Base-by-base conservation (phyloP, 1,140 invertebrate genomes). In the Daktulosphaira vitifoliae region DNA sequence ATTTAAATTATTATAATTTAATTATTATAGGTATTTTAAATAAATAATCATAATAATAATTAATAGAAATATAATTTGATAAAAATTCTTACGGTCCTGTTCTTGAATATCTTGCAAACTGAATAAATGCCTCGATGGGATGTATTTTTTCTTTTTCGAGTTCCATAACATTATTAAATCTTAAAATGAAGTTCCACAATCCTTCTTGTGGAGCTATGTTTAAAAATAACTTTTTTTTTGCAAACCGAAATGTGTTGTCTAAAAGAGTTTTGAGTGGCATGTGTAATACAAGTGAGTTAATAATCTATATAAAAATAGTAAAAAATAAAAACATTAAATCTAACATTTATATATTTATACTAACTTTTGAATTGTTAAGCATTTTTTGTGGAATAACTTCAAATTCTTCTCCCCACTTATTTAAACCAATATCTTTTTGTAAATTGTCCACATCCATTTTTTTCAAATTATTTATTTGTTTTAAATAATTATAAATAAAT, bases 401-500 rank as follows among this genome's bases (percentile, higher is more conserved):
- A 33, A 20, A 20, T 46, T 15, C 2, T 15, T 46, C n/a, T 7
- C 56, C 56, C 25, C n/a, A 62, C 26, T 42, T 29, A 20, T 48
- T 29, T 15, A 33, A 46, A 26, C 29, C 18, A n/a, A 62, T 62
- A 46, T 62, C 56, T 39, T 48, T 33, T 0, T 15, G 16, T 15
- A 62, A 48, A 18, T n/a, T 9, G 3, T 5, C 1, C 8, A 20
- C 56, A 33, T 62, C 42, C 56, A 62, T 29, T 18, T 37, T 20
- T n/a, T 20, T 8, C 20, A 62, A 15, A 48, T 44, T 29, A 15
- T 62, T 6, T 33, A 62, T 42, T 48, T 33, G 39, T 11, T 48
- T 33, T 62, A 62, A 46, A 33, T 44, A 33, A 1, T 48, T 62
- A 25, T 48, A 62, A 29, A 62, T 62, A 62, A 62, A 62, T 48